phyloP scores from a whole-genome alignment of 2,113 vertebrate species.

The Murina feae region DNA sequence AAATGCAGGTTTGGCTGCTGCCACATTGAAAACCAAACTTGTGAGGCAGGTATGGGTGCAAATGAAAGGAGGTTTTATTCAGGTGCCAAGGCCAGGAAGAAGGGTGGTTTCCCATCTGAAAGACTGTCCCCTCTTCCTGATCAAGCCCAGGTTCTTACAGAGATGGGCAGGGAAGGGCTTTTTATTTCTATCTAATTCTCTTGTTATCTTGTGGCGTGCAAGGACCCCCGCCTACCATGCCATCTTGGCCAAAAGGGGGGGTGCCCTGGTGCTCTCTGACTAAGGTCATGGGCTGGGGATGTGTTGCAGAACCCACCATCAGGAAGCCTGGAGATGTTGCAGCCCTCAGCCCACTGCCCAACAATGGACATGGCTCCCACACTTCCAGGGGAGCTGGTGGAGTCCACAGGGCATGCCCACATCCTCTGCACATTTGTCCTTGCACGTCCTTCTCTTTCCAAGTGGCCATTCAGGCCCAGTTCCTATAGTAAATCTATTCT shows the following conservation, averaged over 20 bases:
- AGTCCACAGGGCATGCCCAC: not conserved
- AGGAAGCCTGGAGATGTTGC: not conserved
- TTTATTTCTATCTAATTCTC: not conserved
- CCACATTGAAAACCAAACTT: not conserved
- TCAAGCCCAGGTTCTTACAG: not conserved
- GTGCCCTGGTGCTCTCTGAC: not conserved
- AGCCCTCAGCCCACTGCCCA: not conserved
- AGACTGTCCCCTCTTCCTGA: not conserved
- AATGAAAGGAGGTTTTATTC: not conserved
- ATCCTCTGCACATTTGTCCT: not conserved
- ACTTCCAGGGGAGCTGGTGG: not conserved
- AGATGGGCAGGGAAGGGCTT: not conserved
- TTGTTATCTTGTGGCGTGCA: not conserved
- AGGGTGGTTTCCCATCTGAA: not conserved
- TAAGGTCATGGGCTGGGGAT: not conserved
- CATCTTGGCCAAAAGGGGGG: not conserved
- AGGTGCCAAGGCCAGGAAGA: not conserved
- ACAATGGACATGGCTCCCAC: not conserved
- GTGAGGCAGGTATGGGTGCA: not conserved
- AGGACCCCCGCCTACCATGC: not conserved
- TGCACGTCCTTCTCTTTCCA: not conserved
- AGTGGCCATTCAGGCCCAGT: not conserved
- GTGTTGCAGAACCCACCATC: not conserved
- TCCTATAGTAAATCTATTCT: not conserved
- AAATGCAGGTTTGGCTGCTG: not conserved